Base-by-base conservation (phyloP, 2,797 vertebrate genomes). In the Tauraco hartlaubi region DNA sequence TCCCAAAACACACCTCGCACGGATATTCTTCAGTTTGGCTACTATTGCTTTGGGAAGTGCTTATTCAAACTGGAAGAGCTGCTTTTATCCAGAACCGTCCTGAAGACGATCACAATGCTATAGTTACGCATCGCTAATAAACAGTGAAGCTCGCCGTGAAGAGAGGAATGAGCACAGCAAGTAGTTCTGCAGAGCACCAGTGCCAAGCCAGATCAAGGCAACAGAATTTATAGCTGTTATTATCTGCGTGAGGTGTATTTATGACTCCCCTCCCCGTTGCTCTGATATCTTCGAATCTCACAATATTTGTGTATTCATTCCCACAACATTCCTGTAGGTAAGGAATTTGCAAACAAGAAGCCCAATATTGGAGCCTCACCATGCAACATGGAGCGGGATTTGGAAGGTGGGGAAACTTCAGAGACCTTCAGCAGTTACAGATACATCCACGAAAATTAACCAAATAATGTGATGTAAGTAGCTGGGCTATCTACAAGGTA, bases 151-250 rank as follows among this genome's bases (percentile, higher is more conserved):
- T 55, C 91, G 87, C 69, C 44, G 9, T 10, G 44, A 63, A 85
- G 33, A 63, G 54, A 80, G 84, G 21, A 92, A 64, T 1, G 4
- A 80, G 84, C 51, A 56, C 64, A 58, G 73, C 43, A 63, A 67
- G 68, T 67, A 82, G 75, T 56, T 76, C 59, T 94, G 68, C 78
- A 67, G 85, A 43, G 66, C 1, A 0, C 82, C 0, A 0, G 55
- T 91, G 78, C 94, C 93, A 95, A 94, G 88, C 62, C 90, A 90
- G 90, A 95, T 90, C 62, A 88, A 92, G 92, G 92, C 80, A 94
- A 52, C 48, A 96, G 88, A 88, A 85, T 97, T 95, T 96, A 95
- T 73, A 80, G 92, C 85, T 1, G 0, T 55, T 94, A 88, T 96
- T 97, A 96, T 95, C 92, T 88, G 62, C 1, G 1, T 73, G 76